These are phyloP conservation scores for Cephus spinipes DNA, from an alignment of 2,888 invertebrate species.

Conservation along the genomic window DNA sequence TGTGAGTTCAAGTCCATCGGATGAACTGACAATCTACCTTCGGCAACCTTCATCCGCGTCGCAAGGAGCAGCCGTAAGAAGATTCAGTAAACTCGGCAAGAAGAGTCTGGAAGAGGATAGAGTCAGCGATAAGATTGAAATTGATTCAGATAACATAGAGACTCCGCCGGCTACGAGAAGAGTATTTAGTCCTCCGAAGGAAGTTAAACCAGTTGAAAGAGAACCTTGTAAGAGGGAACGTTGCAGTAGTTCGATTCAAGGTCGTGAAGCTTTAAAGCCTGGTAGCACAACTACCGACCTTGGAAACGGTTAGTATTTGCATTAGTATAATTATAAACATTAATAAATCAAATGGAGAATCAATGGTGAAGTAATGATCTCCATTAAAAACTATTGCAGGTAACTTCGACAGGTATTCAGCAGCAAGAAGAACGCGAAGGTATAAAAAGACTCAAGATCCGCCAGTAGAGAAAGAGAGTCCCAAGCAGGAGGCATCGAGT, in stretches of 20 bases:
- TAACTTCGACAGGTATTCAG: constrained; percentile 87
- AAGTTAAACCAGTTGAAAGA: constrained; percentile 67
- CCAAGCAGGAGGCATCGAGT: constrained; percentile 57
- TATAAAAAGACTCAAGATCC: constrained; percentile 73
- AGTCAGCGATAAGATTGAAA: constrained; percentile 79
- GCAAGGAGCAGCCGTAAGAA: constrained; percentile 40
- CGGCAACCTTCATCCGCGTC: constrained; percentile 50
- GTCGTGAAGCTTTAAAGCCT: constrained; percentile 48
- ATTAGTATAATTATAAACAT: constrained; percentile 21
- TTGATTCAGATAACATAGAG: constrained; percentile 91
- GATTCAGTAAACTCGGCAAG: constrained; percentile 48
- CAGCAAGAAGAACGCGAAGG: constrained; percentile 83
- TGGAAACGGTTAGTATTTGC: constrained; percentile 49
- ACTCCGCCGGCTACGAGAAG: constrained; percentile 87
- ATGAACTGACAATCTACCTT: constrained; percentile 60
- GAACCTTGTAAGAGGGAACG: constrained; percentile 60
- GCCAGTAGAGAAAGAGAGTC: constrained; percentile 29
- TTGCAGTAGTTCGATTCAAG: constrained; percentile 54
- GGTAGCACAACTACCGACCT: constrained; percentile 43
- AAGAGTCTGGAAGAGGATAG: constrained; percentile 46
- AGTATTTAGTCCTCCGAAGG: constrained; percentile 74
- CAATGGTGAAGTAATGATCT: not conserved
- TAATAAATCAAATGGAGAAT: not conserved
- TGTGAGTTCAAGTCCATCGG: constrained; percentile 46
- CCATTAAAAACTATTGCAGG: constrained; percentile 62